Evolutionary conservation across 2,113 vertebrate species (phyloP).

Genomic region (Gymnogyps californianus): DNA sequence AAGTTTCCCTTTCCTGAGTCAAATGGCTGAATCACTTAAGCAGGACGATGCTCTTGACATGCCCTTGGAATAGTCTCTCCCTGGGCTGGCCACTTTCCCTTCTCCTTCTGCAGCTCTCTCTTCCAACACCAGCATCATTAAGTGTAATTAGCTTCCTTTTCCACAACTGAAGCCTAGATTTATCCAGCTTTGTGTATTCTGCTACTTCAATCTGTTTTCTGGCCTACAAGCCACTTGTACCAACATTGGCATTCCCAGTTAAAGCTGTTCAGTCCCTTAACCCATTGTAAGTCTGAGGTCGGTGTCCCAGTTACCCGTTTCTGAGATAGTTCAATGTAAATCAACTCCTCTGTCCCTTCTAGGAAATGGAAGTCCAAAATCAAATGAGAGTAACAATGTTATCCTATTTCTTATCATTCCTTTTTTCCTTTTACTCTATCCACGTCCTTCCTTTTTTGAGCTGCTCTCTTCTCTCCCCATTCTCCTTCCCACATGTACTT

Average conservation of each 20-base stretch:
- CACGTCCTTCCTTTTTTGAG: not conserved
- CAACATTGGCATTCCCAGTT: not conserved
- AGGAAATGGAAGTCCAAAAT: not conserved
- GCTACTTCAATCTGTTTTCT: not conserved
- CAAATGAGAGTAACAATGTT: not conserved
- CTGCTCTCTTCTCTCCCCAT: not conserved
- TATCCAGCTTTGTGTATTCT: not conserved
- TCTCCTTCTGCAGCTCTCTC: not conserved
- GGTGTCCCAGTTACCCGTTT: rapidly evolving
- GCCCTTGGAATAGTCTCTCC: not conserved
- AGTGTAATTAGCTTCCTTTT: not conserved
- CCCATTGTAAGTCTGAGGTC: not conserved
- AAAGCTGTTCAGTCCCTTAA: not conserved
- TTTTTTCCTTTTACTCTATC: not conserved
- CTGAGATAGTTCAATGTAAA: not conserved
- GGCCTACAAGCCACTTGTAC: not conserved
- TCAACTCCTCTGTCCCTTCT: not conserved
- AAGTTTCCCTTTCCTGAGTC: not conserved
- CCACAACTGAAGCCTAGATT: not conserved
- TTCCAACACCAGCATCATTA: not conserved
- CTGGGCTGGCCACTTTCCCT: not conserved
- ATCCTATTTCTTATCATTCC: not conserved
- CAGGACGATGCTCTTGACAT: not conserved
- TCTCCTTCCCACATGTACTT: not conserved
- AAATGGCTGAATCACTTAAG: not conserved